Conservation (phyloP, 2,113 vertebrate species). For the Puffinus mauretanicus region DNA sequence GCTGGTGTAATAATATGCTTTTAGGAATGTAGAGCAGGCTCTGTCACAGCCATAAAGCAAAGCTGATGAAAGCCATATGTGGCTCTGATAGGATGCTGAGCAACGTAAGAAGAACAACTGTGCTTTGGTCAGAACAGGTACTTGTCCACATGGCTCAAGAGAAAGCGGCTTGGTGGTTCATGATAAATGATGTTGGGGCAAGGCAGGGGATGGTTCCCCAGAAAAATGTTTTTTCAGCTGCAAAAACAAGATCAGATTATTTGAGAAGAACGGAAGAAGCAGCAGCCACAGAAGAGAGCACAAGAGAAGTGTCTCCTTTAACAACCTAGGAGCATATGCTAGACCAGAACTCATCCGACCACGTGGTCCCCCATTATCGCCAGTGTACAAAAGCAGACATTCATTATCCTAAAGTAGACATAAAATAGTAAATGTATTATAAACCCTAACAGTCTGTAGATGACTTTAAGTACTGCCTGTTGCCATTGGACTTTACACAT, state of each 20-base stretch:
- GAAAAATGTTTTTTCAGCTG: not conserved
- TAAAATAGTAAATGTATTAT: not conserved
- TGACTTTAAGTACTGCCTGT: not conserved
- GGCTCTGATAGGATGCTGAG: not conserved
- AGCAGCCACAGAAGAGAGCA: not conserved
- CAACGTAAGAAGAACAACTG: not conserved
- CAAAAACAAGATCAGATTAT: not conserved
- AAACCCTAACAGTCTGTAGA: not conserved
- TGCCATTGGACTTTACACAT: not conserved
- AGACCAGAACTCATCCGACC: not conserved
- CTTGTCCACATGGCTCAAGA: not conserved
- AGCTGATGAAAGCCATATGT: not conserved
- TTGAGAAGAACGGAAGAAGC: not conserved
- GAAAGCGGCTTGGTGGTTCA: not conserved
- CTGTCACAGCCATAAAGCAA: not conserved
- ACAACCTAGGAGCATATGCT: not conserved
- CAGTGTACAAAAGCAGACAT: not conserved
- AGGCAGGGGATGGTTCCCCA: not conserved
- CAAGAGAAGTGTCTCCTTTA: not conserved
- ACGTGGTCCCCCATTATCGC: fast-evolving
- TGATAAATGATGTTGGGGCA: not conserved
- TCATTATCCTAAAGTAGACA: not conserved
- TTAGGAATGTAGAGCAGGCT: not conserved
- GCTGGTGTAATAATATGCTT: not conserved
- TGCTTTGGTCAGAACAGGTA: not conserved